Conservation (phyloP, 1,140 invertebrate species). For the Camponotus vicinus region DNA sequence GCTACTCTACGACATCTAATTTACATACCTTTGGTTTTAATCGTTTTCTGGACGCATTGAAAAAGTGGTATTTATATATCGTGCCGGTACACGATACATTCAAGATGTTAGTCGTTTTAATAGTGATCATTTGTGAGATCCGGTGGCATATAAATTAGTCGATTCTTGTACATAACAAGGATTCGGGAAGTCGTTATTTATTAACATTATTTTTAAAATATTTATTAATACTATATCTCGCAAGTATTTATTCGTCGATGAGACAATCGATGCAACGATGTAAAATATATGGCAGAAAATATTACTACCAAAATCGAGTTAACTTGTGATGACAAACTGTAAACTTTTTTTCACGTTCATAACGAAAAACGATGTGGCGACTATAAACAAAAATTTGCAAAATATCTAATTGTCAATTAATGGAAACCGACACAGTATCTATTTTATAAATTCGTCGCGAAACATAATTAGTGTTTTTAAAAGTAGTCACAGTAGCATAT, state of each 20-base stretch:
- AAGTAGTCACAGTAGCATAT: background rate
- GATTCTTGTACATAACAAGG: background rate
- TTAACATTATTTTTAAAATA: background rate
- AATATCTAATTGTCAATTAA: slow-evolving; percentile 20
- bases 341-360: background rate
- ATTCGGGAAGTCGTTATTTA: background rate
- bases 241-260: slow-evolving; percentile 30
- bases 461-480: background rate
- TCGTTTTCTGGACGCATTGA: background rate
- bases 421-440: slow-evolving; percentile 1
- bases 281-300: background rate
- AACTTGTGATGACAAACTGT: background rate
- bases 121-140: background rate
- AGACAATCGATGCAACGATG: background rate
- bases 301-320: background rate
- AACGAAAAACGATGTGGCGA: background rate
- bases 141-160: slow-evolving; percentile 45
- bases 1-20: background rate
- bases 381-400: background rate
- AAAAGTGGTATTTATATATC: background rate
- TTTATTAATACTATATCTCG: slow-evolving; percentile 8
- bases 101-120: slow-evolving; percentile 22
- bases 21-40: slow-evolving; percentile 23
- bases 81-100: background rate
- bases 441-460: slow-evolving; percentile 11